These are phyloP conservation scores for Rhagonycha lutea DNA, from an alignment of 2,888 invertebrate genomes.

Conservation along the genomic window DNA sequence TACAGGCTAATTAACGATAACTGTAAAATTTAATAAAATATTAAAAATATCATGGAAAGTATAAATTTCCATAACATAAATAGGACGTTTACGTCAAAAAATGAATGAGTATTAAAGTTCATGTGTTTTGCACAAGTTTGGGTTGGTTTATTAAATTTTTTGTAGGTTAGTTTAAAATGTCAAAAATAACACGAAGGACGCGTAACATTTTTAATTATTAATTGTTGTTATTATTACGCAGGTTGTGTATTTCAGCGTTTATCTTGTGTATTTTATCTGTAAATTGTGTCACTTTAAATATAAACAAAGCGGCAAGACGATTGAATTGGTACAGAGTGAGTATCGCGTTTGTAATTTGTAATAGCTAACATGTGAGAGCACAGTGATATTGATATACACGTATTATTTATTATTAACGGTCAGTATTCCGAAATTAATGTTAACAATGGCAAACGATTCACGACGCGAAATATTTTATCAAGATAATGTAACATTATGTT, in stretches of 20 bases:
- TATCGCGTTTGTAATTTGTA: not conserved
- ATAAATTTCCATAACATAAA: not conserved
- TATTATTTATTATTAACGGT: not conserved
- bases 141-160: not conserved
- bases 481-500: slow-evolving; percentile 51
- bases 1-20: not conserved
- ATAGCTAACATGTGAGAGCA: not conserved
- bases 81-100: not conserved
- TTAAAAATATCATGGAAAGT: not conserved
- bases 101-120: not conserved
- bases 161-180: not conserved
- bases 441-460: not conserved
- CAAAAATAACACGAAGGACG: not conserved
- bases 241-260: not conserved
- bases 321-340: not conserved
- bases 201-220: not conserved
- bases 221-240: not conserved
- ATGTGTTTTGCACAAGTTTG: not conserved
- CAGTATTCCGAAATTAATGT: not conserved
- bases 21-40: not conserved
- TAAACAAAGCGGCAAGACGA: not conserved
- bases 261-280: not conserved
- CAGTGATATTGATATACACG: not conserved
- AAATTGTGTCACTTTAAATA: not conserved
- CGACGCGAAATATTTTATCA: not conserved